Conservation (phyloP, 2,113 vertebrate genomes). For the Otis tarda region DNA sequence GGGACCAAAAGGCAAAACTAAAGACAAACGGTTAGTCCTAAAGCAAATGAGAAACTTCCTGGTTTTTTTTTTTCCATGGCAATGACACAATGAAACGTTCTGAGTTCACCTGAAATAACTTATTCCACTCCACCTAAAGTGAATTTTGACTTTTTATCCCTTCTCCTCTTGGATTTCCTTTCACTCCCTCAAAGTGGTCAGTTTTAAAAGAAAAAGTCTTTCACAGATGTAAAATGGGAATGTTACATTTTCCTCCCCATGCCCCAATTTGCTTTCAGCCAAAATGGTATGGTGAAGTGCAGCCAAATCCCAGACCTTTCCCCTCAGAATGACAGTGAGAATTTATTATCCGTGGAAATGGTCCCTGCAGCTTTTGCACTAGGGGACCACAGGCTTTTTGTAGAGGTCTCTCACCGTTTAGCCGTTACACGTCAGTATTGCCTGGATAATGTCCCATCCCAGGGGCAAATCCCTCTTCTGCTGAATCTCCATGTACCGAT, state of each 20-base stretch:
- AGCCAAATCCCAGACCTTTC: not conserved
- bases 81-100: not conserved
- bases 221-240: not conserved
- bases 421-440: not conserved
- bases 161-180: not conserved
- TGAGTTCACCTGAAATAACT: not conserved
- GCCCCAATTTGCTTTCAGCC: not conserved
- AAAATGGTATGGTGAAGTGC: not conserved
- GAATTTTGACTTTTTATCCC: not conserved
- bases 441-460: not conserved
- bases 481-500: fast-evolving
- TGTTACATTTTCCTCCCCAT: not conserved
- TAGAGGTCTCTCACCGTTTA: not conserved
- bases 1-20: not conserved
- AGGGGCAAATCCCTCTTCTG: not conserved
- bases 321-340: not conserved
- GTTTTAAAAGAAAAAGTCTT: not conserved
- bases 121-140: not conserved
- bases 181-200: not conserved
- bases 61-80: not conserved
- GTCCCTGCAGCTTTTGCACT: not conserved
- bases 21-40: not conserved
- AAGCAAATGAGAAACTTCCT: not conserved
- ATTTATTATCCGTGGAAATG: not conserved
- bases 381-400: not conserved